Evolutionary conservation across 2,797 vertebrate species (phyloP).

Genomic region (Lithobates sylvaticus): DNA sequence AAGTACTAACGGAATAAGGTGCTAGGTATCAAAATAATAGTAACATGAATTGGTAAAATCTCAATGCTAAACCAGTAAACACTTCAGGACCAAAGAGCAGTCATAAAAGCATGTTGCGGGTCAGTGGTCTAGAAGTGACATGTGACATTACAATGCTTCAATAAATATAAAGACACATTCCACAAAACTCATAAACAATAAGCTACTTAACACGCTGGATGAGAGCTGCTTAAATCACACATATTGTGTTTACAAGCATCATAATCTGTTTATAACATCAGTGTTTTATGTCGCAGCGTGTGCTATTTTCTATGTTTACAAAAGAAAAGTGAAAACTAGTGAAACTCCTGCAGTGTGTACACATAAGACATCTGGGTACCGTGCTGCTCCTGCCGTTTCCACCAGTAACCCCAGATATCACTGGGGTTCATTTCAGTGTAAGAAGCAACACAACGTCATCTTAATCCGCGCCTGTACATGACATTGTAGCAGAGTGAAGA

Average conservation of each 20-base stretch:
- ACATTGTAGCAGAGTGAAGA: background rate
- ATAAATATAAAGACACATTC: background rate
- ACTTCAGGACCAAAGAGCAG: background rate
- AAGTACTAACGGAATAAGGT: slow-evolving; percentile 38
- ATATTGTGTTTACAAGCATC: background rate
- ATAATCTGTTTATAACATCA: background rate
- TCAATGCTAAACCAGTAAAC: background rate
- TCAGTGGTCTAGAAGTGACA: background rate
- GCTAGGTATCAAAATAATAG: slow-evolving; percentile 23
- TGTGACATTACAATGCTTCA: background rate
- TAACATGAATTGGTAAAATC: background rate
- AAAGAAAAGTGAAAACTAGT: background rate
- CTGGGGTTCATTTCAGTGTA: background rate
- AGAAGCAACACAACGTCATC: background rate
- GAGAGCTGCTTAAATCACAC: background rate
- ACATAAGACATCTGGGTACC: background rate
- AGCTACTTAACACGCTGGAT: background rate
- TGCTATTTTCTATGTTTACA: background rate
- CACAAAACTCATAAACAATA: background rate
- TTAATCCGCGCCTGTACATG: background rate
- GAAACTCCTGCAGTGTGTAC: background rate
- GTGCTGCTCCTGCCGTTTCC: background rate
- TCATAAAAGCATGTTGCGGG: background rate
- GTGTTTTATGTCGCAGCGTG: background rate
- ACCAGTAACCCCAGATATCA: background rate